Conservation (phyloP, 2,113 vertebrate genomes). For the Protobothrops flavoviridis region DNA sequence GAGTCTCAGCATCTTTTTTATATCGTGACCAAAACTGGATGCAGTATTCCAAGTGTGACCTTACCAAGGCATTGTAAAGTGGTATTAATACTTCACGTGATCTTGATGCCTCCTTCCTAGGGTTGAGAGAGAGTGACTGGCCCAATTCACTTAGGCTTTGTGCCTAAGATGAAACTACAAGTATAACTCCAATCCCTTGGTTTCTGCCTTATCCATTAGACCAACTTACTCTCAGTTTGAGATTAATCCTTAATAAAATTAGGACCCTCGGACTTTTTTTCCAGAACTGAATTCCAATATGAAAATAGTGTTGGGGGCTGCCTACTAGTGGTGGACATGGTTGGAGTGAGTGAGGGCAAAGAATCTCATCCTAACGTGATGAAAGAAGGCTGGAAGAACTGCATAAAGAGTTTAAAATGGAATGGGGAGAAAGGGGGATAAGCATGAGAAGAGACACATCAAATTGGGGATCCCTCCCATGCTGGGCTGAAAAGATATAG, state of each 20-base stretch:
- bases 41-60: too few relatives aligned
- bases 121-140: background rate
- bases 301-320: background rate
- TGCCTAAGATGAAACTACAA: background rate
- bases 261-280: background rate
- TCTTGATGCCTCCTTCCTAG: background rate
- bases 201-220: background rate
- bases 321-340: background rate
- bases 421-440: background rate
- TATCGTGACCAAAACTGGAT: too few relatives aligned
- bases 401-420: background rate
- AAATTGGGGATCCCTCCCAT: background rate
- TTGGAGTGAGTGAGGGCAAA: background rate
- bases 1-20: too few relatives aligned
- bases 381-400: background rate
- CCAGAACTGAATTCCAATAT: background rate
- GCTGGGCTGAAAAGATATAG: background rate
- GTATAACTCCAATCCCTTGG: background rate
- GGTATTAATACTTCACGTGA: too few relatives aligned
- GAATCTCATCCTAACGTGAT: too few relatives aligned
- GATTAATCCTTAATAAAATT: background rate
- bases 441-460: background rate
- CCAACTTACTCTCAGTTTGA: background rate
- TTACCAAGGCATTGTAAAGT: too few relatives aligned
- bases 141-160: background rate